phyloP scores from a whole-genome alignment of 2,797 vertebrate species.

The Anolis apletophallus region DNA sequence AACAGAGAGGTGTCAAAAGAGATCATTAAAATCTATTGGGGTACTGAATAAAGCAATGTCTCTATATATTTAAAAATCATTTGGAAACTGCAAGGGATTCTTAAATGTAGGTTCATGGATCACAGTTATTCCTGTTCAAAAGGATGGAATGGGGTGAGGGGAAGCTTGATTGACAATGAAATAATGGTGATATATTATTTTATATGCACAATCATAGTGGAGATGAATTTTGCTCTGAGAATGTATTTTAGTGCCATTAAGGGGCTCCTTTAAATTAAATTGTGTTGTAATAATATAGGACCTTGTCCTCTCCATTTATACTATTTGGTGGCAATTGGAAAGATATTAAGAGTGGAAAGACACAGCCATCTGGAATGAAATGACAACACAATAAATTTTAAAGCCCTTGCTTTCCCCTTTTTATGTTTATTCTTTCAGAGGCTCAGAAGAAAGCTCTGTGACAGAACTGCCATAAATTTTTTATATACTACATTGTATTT shows the following conservation, averaged over 20 bases:
- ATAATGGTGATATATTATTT: constrained; percentile 62
- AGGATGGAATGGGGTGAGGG: not conserved
- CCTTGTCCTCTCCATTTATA: constrained; percentile 42
- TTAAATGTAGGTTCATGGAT: constrained; percentile 8
- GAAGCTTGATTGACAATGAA: constrained; percentile 51
- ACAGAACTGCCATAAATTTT: constrained; percentile 59
- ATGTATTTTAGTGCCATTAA: constrained; percentile 67
- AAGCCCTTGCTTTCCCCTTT: constrained; percentile 62
- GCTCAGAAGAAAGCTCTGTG: constrained; percentile 53
- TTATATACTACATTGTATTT: constrained; percentile 67
- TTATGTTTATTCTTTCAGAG: constrained; percentile 66
- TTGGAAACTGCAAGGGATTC: constrained; percentile 44
- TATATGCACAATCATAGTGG: constrained; percentile 54
- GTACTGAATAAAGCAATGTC: constrained; percentile 48
- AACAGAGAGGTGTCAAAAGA: constrained; percentile 25
- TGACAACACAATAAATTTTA: constrained; percentile 65
- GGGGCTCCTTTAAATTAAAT: constrained; percentile 62
- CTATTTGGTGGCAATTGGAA: constrained; percentile 66
- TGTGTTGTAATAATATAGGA: constrained; percentile 66
- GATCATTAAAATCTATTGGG: constrained; percentile 58
- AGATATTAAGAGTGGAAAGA: constrained; percentile 69
- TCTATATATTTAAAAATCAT: constrained; percentile 44
- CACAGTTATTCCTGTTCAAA: constrained; percentile 56
- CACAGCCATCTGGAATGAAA: constrained; percentile 59
- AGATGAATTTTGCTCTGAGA: constrained; percentile 68